These are phyloP conservation scores for Coregonus clupeaformis DNA, from an alignment of 2,113 vertebrate species.

Conservation along the genomic window DNA sequence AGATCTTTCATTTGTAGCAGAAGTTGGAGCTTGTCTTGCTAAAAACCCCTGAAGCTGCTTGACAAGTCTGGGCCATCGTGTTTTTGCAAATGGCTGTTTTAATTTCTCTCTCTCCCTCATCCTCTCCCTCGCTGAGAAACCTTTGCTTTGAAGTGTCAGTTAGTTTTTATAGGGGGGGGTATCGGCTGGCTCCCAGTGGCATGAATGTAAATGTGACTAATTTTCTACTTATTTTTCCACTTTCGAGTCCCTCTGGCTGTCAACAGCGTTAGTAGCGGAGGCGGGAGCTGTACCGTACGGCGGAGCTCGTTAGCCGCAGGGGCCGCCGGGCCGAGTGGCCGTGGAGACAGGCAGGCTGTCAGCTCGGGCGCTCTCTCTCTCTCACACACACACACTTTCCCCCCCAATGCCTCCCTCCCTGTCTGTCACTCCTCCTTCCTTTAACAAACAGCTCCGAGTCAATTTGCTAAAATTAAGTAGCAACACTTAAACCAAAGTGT, in stretches of 20 bases:
- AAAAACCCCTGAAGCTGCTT: conserved; percentile 41
- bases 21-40: not conserved
- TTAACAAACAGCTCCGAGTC: not conserved
- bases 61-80: conserved; percentile 52
- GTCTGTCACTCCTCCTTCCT: not conserved
- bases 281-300: conserved; percentile 15
- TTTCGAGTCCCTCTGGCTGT: conserved; percentile 38
- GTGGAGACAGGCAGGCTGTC: not conserved
- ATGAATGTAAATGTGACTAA: conserved; percentile 32
- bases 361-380: not conserved
- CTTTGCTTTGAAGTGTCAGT: conserved; percentile 58
- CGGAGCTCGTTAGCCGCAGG: not conserved
- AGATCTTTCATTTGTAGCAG: conserved; percentile 15
- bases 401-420: not conserved
- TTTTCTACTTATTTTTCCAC: conserved; percentile 21
- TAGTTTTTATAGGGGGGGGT: conserved; percentile 4
- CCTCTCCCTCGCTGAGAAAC: conserved; percentile 21
- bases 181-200: conserved; percentile 8
- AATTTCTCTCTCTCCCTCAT: conserved; percentile 26
- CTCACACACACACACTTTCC: not conserved
- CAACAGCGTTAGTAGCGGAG: conserved; percentile 10
- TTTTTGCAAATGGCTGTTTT: conserved; percentile 48
- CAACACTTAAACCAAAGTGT: conserved; percentile 5
- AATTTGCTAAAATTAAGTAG: conserved; percentile 19
- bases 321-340: not conserved